Conservation (phyloP, 2,797 vertebrate genomes). For the Labeo calbasu region DNA sequence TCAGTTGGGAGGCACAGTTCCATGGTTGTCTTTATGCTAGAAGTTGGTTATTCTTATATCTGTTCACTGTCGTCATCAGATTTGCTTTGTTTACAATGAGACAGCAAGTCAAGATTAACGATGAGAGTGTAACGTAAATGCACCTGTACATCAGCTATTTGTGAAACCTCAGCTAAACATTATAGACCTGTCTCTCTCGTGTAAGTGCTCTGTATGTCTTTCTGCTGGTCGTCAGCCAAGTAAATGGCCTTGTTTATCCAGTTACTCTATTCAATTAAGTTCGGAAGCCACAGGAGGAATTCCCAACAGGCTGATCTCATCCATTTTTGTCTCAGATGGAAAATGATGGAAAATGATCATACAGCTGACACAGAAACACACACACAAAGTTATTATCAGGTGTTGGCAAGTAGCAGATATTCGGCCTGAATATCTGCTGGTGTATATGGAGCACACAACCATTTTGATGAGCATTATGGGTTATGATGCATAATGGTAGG, state of each 20-base stretch:
- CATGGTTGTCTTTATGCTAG: neutral
- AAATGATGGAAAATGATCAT: neutral
- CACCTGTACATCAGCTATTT: constrained; percentile 16
- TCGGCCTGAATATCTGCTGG: neutral
- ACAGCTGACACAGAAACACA: constrained; percentile 11
- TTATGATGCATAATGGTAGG: neutral
- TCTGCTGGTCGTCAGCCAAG: constrained; percentile 18
- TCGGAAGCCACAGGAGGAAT: constrained; percentile 32
- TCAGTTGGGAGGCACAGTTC: neutral
- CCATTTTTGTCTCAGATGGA: constrained; percentile 15
- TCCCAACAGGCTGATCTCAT: constrained; percentile 22
- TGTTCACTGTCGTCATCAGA: neutral
- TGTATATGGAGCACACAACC: neutral
- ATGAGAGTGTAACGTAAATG: neutral
- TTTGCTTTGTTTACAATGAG: neutral
- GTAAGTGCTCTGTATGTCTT: constrained; percentile 16
- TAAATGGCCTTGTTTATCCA: constrained; percentile 43
- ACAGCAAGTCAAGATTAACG: constrained; percentile 1
- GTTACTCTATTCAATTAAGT: constrained; percentile 36
- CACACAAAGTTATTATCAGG: neutral
- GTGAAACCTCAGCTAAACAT: neutral
- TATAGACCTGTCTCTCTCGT: neutral
- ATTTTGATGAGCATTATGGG: neutral
- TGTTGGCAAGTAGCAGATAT: neutral
- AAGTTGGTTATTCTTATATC: neutral